phyloP scores from a whole-genome alignment of 2,797 vertebrate species.

The Mycteria americana region DNA sequence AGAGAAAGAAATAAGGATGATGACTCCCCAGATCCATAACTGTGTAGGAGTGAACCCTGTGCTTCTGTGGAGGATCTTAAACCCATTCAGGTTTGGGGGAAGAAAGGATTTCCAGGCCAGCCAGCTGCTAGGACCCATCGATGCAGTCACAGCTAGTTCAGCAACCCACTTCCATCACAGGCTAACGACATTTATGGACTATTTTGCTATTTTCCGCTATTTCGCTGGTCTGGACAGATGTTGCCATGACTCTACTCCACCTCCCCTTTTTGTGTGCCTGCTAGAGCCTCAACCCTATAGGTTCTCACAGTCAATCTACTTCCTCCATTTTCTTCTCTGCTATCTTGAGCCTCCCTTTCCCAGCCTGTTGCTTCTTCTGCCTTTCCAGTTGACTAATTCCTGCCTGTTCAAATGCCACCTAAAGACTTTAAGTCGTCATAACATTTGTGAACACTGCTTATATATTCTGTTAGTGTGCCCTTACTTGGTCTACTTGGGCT shows the following conservation, averaged over 20 bases:
- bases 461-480: background rate
- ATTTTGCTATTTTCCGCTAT: background rate
- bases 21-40: background rate
- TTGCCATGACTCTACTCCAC: background rate
- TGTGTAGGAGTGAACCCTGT: background rate
- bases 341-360: background rate
- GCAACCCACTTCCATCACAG: background rate
- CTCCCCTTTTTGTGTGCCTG: background rate
- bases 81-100: background rate
- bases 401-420: background rate
- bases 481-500: background rate
- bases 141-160: background rate
- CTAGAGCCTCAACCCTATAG: background rate
- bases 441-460: background rate
- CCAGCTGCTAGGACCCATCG: accelerated
- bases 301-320: background rate
- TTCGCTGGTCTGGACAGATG: background rate
- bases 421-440: background rate
- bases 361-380: background rate
- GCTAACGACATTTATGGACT: background rate
- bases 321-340: background rate
- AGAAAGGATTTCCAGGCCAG: background rate
- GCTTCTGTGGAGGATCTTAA: background rate
- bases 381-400: background rate
- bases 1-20: background rate